Conservation (phyloP, 2,888 invertebrate species). For the Drosophila melanosoma region DNA sequence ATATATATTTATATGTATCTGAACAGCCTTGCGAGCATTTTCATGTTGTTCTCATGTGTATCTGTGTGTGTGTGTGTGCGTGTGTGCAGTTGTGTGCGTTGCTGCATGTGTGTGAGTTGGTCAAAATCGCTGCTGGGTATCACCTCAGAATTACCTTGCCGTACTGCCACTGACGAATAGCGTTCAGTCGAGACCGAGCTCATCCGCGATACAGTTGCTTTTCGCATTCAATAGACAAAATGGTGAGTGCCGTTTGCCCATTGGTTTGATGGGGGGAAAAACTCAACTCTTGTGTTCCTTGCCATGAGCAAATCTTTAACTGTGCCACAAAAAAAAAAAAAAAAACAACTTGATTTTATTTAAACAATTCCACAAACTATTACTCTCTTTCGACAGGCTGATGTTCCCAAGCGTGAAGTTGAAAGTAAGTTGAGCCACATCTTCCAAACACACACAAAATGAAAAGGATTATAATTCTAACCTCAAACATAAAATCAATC, state of each 20-base stretch:
- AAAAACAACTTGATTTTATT: constrained; percentile 7
- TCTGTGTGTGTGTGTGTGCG: constrained; percentile 29
- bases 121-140: constrained; percentile 62
- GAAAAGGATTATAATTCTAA: constrained; percentile 73
- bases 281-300: constrained; percentile 31
- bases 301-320: background rate
- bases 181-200: constrained; percentile 86
- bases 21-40: constrained; percentile 62
- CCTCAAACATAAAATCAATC: constrained; percentile 57
- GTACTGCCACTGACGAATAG: constrained; percentile 82
- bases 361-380: constrained; percentile 20
- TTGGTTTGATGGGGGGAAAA: constrained; percentile 16
- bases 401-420: constrained; percentile 94
- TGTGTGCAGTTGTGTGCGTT: constrained; percentile 25
- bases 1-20: constrained; percentile 6
- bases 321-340: constrained; percentile 3
- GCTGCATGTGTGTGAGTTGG: constrained; percentile 44
- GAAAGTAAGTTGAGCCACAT: constrained; percentile 91
- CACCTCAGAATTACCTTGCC: constrained; percentile 85
- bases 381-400: constrained; percentile 87
- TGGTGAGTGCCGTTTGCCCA: constrained; percentile 86
- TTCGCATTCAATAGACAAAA: constrained; percentile 88
- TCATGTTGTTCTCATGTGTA: constrained; percentile 4
- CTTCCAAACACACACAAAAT: background rate
- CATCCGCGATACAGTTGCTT: constrained; percentile 86